Conservation (phyloP, 2,797 vertebrate genomes). For the Anableps anableps region DNA sequence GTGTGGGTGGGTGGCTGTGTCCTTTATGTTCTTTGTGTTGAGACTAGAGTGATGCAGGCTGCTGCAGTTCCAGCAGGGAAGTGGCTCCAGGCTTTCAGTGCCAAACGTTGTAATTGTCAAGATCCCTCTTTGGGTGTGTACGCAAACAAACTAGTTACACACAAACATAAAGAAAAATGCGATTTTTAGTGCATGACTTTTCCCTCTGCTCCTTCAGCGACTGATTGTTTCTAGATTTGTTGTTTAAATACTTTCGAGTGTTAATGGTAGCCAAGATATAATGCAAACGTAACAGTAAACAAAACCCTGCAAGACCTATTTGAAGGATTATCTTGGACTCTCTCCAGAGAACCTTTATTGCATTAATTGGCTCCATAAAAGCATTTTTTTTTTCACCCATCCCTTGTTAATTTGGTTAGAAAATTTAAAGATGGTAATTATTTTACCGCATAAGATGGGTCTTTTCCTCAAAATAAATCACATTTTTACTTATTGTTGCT, state of each 20-base stretch:
- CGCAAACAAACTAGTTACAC: slow-evolving; percentile 35
- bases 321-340: slow-evolving; percentile 19
- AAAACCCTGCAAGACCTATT: slow-evolving; percentile 22
- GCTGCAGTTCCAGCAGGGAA: slow-evolving; percentile 68
- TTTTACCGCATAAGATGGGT: background rate
- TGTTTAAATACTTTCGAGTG: slow-evolving; percentile 15
- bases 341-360: slow-evolving; percentile 18
- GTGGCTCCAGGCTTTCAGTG: slow-evolving; percentile 77
- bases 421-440: background rate
- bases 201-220: slow-evolving; percentile 6
- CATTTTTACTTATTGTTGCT: background rate
- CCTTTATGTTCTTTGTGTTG: slow-evolving; percentile 68
- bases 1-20: slow-evolving; percentile 37
- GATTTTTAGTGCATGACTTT: slow-evolving; percentile 26
- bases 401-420: slow-evolving; percentile 2
- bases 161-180: slow-evolving; percentile 35
- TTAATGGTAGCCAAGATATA: background rate
- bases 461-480: background rate
- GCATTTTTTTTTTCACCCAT: background rate
- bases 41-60: slow-evolving; percentile 68
- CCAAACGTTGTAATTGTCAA: slow-evolving; percentile 76
- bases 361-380: slow-evolving; percentile 17
- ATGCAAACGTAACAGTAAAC: slow-evolving; percentile 8
- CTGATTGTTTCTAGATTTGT: slow-evolving; percentile 14
- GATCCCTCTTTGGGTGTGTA: slow-evolving; percentile 41